Percentiles rank a stretch among this genome's conserved stretches.
phyloP scores from a whole-genome alignment of 1,140 invertebrate species.

The Drepana arcuata region DNA sequence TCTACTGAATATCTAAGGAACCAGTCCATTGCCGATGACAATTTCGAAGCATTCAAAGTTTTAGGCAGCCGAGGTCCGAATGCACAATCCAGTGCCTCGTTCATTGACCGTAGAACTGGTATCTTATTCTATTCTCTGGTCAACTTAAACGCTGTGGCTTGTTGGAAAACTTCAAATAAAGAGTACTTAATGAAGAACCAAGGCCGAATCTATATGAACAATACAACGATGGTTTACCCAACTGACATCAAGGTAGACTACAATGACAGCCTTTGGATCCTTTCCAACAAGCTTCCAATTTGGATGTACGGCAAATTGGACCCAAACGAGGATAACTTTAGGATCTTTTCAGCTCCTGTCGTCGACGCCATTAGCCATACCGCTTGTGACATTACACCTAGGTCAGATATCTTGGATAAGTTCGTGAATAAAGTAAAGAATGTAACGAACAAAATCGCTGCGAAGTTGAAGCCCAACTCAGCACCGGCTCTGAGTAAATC shows the following conservation, averaged over 20 bases:
- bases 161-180: slow-evolving; percentile 81
- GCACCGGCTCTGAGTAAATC: slow-evolving; percentile 19
- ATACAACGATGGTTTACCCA: slow-evolving; percentile 82
- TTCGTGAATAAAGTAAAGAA: slow-evolving; percentile 60
- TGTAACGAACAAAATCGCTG: slow-evolving; percentile 41
- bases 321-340: slow-evolving; percentile 79
- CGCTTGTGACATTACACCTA: slow-evolving; percentile 74
- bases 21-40: slow-evolving; percentile 59
- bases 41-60: slow-evolving; percentile 77
- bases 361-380: slow-evolving; percentile 79
- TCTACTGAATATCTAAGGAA: slow-evolving; percentile 78
- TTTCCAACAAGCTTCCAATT: slow-evolving; percentile 79
- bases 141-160: slow-evolving; percentile 83
- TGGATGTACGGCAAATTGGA: slow-evolving; percentile 80
- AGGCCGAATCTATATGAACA: slow-evolving; percentile 79
- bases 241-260: slow-evolving; percentile 84
- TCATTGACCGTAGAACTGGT: slow-evolving; percentile 79
- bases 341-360: slow-evolving; percentile 78
- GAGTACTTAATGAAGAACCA: slow-evolving; percentile 77
- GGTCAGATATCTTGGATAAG: slow-evolving; percentile 69
- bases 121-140: slow-evolving; percentile 84
- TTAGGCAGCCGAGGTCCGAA: slow-evolving; percentile 80
- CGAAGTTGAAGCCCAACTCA: slow-evolving; percentile 35
- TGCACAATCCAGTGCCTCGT: slow-evolving; percentile 81
- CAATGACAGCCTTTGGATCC: slow-evolving; percentile 80